Evolutionary conservation across 2,888 invertebrate genomes (phyloP), one percentile per base, ranked within the genome.

Genomic region (Lasioglossum pauxillum): DNA sequence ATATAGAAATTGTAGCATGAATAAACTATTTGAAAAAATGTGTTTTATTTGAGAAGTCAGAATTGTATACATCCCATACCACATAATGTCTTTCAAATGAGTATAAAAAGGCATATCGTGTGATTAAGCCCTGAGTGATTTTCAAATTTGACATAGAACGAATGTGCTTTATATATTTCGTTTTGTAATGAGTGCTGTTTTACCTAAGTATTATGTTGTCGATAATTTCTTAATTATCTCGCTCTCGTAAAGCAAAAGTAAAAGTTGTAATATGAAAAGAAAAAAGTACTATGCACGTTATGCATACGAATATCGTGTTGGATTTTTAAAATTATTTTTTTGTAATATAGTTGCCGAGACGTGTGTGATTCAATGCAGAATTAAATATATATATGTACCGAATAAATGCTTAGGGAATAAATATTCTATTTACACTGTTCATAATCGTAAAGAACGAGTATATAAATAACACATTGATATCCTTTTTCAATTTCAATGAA

Each of bases 121-220:
- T 81, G 41, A 85, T 78, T 81, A 86, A 72, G 74, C 84, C 89
- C 89, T 87, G 90, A 90, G 87, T 86, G 53, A 82, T 83, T 79
- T 80, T 16, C 78, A 83, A 78, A 71, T 82, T 88, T 75, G 64
- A 82, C 46, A 73, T 81, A 46, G 67, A 71, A 57, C 16, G 71
- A 81, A 60, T 60, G 74, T 67, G 27, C 71, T 87, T 74, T 82
- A 46, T 76, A 72, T n/a, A 41, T 71, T 41, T 71, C 14, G 23
- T 75, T 67, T 81, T 82, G 19, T 69, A 77, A 38, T 49, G 64
- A 35, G 23, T 71, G 35, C 60, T 72, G 64, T 27, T 78, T 78
- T 49, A 49, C 14, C 35, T 57, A 67, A 27, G 16, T 82, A 31
- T 35, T 44, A 57, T 64, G 49, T 53, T 41, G 57, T 57, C 53